Evolutionary conservation across 2,113 vertebrate genomes (phyloP).

Genomic region (Catharus bicknelli): DNA sequence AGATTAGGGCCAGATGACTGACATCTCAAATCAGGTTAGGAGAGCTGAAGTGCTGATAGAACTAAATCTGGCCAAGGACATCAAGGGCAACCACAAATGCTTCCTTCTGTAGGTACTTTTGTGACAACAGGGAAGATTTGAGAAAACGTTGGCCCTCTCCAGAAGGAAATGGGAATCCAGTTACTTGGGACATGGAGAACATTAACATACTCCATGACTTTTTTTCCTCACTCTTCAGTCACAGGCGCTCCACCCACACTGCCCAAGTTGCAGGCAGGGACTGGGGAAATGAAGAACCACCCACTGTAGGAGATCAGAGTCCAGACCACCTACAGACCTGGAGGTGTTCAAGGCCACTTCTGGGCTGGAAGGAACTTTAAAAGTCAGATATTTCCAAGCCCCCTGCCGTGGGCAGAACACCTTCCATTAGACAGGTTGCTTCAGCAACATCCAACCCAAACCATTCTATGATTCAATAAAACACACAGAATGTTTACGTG

Average conservation of each 20-base stretch:
- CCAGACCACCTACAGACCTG: background rate
- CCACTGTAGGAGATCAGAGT: background rate
- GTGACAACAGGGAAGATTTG: background rate
- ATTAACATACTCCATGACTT: no score
- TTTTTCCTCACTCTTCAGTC: background rate
- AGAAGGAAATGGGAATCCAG: background rate
- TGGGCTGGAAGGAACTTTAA: background rate
- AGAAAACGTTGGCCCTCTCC: fast-evolving
- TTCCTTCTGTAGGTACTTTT: background rate
- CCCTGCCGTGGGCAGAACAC: background rate
- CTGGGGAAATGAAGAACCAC: background rate
- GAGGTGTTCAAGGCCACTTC: background rate
- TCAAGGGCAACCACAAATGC: background rate
- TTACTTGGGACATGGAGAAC: background rate
- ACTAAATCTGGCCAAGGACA: background rate
- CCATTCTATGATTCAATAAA: background rate
- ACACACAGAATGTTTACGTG: background rate
- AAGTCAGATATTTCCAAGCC: background rate
- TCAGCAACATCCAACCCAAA: background rate
- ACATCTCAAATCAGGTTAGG: background rate
- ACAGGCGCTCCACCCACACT: background rate
- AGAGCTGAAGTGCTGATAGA: background rate
- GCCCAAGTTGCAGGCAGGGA: fast-evolving
- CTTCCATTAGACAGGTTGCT: background rate
- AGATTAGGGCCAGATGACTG: background rate